Conservation (phyloP, 2,888 invertebrate genomes). For the Platycheirus albimanus region DNA sequence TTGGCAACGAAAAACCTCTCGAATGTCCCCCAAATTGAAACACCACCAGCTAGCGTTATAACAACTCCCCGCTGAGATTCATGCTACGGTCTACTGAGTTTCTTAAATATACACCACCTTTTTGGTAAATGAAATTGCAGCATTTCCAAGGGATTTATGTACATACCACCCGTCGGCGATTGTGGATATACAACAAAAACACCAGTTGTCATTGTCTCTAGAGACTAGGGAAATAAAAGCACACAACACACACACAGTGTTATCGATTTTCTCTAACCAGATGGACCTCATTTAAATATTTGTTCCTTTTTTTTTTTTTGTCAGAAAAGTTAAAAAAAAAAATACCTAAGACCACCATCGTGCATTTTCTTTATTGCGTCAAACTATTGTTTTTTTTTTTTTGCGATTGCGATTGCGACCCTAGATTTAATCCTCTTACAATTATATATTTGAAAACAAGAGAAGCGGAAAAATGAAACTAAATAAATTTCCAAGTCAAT, state of each 20-base stretch:
- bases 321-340: not conserved
- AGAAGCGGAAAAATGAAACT: conserved; percentile 22
- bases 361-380: conserved; percentile 69
- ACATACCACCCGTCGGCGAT: conserved; percentile 32
- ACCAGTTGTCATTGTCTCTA: conserved; percentile 39
- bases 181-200: not conserved
- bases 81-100: conserved; percentile 56
- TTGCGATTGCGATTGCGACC: conserved; percentile 21
- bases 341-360: not conserved
- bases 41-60: conserved; percentile 5
- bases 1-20: not conserved
- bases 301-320: not conserved
- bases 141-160: conserved; percentile 47
- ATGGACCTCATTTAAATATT: conserved; percentile 72
- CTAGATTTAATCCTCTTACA: conserved; percentile 67
- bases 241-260: not conserved
- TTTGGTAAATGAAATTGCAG: conserved; percentile 41
- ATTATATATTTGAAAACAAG: conserved; percentile 28
- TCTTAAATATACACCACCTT: conserved; percentile 39
- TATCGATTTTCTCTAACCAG: conserved; percentile 68
- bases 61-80: conserved; percentile 38
- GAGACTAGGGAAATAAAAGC: conserved; percentile 2
- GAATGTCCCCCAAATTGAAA: conserved; percentile 31
- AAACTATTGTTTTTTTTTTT: conserved; percentile 33
- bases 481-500: conserved; percentile 29